Percentiles rank a stretch among this genome's conserved stretches.
Conservation (phyloP, 2,113 vertebrate species). For the Sinosuthora webbiana region DNA sequence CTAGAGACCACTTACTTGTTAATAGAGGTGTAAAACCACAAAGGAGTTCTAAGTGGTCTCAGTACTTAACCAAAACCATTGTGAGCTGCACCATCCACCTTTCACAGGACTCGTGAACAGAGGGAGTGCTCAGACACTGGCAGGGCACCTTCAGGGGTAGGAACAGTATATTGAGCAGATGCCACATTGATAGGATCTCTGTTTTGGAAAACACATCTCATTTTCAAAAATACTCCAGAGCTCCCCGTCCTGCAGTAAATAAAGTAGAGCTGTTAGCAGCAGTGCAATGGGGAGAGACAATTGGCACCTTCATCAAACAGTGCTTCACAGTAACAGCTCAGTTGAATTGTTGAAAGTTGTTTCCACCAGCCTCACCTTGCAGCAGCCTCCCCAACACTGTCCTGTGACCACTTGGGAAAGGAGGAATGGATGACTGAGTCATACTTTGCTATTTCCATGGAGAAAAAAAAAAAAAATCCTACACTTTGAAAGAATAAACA, state of each 20-base stretch:
- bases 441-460: background rate
- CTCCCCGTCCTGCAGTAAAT: background rate
- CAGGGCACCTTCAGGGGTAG: background rate
- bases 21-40: background rate
- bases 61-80: background rate
- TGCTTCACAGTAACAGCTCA: background rate
- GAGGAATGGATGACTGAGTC: background rate
- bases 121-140: background rate
- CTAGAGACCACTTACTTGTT: background rate
- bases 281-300: background rate
- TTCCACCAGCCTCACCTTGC: background rate
- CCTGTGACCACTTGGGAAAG: background rate
- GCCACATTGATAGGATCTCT: background rate
- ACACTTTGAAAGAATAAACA: background rate
- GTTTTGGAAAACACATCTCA: background rate
- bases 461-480: background rate
- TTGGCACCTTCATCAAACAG: background rate
- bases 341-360: background rate
- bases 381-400: background rate
- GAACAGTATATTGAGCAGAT: background rate
- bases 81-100: background rate
- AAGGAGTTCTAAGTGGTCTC: background rate
- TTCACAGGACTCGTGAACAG: background rate
- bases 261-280: background rate
- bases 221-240: background rate